Conservation (phyloP, 2,888 invertebrate genomes). For the Tiliacea aurago region DNA sequence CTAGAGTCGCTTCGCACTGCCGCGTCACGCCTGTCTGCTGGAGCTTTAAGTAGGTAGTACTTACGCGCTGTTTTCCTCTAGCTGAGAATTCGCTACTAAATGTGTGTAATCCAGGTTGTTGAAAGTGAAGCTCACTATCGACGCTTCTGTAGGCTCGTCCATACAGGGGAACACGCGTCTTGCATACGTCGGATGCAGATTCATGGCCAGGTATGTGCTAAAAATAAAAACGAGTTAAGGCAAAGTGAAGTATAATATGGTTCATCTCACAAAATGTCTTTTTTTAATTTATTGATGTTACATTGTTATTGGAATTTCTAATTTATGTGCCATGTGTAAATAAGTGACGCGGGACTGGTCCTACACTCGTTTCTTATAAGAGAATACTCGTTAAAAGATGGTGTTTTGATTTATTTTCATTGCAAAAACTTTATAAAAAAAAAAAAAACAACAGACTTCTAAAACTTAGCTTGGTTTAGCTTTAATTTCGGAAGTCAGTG, state of each 20-base stretch:
- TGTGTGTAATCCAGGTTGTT: slow-evolving; percentile 74
- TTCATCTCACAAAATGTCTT: no score
- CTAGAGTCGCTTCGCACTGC: no score
- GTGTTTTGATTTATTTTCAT: not conserved
- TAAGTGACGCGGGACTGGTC: not conserved
- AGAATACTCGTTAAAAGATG: not conserved
- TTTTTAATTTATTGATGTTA: no score
- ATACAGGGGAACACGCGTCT: slow-evolving; percentile 93
- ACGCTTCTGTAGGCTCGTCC: slow-evolving; percentile 90
- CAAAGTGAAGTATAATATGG: no score
- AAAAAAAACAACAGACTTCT: no score
- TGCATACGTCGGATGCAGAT: slow-evolving; percentile 91
- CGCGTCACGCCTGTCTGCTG: no score
- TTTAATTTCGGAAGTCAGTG: no score
- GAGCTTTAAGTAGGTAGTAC: slow-evolving; percentile 55
- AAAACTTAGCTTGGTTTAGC: no score
- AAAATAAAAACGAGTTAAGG: slow-evolving; percentile 58
- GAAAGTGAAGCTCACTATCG: slow-evolving; percentile 82
- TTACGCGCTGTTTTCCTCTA: slow-evolving; percentile 75
- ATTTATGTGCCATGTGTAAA: not conserved
- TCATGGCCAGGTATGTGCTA: slow-evolving; percentile 90
- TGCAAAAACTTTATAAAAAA: not conserved
- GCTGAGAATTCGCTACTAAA: slow-evolving; percentile 75
- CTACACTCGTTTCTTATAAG: not conserved
- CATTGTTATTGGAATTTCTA: no score